Base-by-base conservation (phyloP, 2,113 vertebrate species). In the Ranitomeya imitator region DNA sequence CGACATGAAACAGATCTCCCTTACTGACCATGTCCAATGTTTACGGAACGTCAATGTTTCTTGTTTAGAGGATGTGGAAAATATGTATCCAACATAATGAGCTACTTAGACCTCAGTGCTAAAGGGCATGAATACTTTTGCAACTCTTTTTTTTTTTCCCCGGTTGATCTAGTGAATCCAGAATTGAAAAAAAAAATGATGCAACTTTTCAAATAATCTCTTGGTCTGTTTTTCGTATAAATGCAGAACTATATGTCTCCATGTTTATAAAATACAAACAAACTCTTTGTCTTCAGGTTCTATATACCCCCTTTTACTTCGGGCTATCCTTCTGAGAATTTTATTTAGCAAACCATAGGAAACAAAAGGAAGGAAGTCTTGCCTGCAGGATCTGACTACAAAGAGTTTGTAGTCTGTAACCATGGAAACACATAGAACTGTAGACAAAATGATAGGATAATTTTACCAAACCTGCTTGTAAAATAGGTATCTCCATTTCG, bases 1-100 rank as follows among this genome's bases (percentile, higher is more conserved):
- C 52, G 77, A 55, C 52, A 71, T 54, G 52, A 78, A 86, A 78
- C 59, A 80, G 86, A 79, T 81, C 51, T 71, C 54, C 61, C 26
- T 5, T 80, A 23, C 23, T 26, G 63, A 81, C 73, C 59, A 63
- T 37, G 61, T 31, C 21, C 18, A 87, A 79, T 87, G 61, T 69
- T 86, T 78, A 79, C 67, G 45, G 45, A 86, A 65, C 61, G 52
- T 23, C 26, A 54, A 45, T 52, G 51, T 26, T 26, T 71, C 67
- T 84, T 55, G 57, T 59, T 80, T 59, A 57, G 77, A 79, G 26
- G 54, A 52, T 14, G 52, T 14, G 5, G 79, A 76, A 37, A 18
- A 76, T 19, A 51, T 76, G 16, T 14, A 51, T 26, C 6, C 4
- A 9, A 19, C 16, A 19, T 76, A 76, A 76, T 76, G 15, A 51